These are phyloP conservation scores for Drosophila kikkawai DNA, from an alignment of 1,140 invertebrate species.

Conservation along the genomic window DNA sequence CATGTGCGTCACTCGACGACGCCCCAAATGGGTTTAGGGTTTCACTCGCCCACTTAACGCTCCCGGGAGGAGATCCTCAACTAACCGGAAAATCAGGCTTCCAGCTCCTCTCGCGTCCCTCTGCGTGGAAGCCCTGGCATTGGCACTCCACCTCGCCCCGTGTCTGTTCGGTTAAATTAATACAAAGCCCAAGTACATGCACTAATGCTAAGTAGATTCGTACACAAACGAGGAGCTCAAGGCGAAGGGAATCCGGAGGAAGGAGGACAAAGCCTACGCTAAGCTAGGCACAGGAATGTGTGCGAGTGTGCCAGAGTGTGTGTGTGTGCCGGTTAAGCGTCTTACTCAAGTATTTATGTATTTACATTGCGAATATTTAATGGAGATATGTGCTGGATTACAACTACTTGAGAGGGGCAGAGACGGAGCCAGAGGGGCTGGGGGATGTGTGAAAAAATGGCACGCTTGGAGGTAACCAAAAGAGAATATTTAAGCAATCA, in stretches of 20 bases:
- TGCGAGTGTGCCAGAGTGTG: conserved; percentile 5
- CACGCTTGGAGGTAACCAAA: conserved; percentile 58
- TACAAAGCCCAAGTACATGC: conserved; percentile 75
- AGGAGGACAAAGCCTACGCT: conserved; percentile 56
- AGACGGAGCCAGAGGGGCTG: not conserved
- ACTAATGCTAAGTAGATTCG: conserved; percentile 73
- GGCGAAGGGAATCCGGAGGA: not conserved
- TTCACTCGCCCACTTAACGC: conserved; percentile 37
- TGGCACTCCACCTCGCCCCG: conserved; percentile 10
- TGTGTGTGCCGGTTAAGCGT: conserved; percentile 68
- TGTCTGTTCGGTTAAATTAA: conserved; percentile 78
- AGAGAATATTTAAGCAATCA: conserved; percentile 78
- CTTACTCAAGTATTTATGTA: conserved; percentile 82
- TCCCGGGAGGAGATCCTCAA: conserved; percentile 19
- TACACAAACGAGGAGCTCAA: conserved; percentile 40
- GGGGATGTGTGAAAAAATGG: conserved; percentile 65
- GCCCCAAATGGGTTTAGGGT: conserved; percentile 38
- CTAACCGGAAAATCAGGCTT: conserved; percentile 20
- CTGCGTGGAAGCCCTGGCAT: not conserved
- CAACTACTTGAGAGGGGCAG: conserved; percentile 53
- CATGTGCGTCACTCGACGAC: conserved; percentile 25
- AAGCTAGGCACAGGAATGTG: conserved; percentile 64
- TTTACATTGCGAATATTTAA: conserved; percentile 83
- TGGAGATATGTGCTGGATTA: conserved; percentile 76
- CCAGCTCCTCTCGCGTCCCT: not conserved